These are phyloP conservation scores for Eueremaeus valkanovi DNA, from an alignment of 2,888 invertebrate genomes.

Conservation along the genomic window DNA sequence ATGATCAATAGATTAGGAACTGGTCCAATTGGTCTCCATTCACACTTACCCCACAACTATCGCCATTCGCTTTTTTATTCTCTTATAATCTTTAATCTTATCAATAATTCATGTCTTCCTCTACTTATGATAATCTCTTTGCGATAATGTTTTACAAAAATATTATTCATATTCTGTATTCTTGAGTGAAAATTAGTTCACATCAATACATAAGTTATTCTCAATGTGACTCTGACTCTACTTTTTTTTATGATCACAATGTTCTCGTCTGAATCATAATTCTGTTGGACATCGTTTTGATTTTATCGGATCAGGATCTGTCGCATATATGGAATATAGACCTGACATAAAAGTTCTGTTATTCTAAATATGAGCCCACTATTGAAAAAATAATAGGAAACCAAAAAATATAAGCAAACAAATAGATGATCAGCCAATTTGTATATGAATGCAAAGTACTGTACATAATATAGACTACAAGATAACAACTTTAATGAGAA, in stretches of 20 bases:
- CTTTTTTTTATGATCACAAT: background rate
- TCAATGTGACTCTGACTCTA: background rate
- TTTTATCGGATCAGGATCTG: constrained; percentile 17
- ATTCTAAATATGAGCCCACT: too few relatives aligned
- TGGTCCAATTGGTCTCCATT: too few relatives aligned
- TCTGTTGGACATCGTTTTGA: background rate
- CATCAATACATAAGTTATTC: constrained; percentile 11
- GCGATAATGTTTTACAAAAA: too few relatives aligned
- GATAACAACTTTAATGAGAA: too few relatives aligned
- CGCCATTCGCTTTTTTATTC: background rate
- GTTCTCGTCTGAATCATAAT: background rate
- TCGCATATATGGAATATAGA: too few relatives aligned
- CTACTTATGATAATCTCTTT: background rate
- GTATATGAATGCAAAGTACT: too few relatives aligned
- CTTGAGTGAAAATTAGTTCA: background rate
- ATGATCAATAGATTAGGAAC: constrained; percentile 10
- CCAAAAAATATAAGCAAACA: too few relatives aligned
- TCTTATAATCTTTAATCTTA: constrained; percentile 11
- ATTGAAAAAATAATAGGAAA: too few relatives aligned
- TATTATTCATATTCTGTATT: background rate
- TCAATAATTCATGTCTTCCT: constrained; percentile 32
- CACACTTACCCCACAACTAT: too few relatives aligned
- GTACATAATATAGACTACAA: too few relatives aligned
- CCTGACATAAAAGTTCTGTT: too few relatives aligned
- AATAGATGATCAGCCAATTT: too few relatives aligned